Evolutionary conservation across 2,113 vertebrate genomes (phyloP), one percentile per base, ranked within the genome.

Genomic region (Anolis sagrei): DNA sequence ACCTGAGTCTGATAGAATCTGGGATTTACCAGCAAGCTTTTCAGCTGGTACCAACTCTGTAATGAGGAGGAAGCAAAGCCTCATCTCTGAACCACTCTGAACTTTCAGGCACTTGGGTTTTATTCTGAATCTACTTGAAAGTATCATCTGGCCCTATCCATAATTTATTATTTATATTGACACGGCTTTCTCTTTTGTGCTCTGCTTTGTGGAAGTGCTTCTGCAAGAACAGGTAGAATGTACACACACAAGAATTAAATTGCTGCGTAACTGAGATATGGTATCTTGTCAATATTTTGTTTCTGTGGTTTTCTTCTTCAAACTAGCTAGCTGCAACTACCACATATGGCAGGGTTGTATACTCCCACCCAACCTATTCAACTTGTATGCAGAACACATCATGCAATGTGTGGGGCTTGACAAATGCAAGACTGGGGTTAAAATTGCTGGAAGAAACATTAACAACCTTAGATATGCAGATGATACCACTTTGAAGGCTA

Each of bases 111-210:
- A 25, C 21, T 72, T 27, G 10, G 54, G 32, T 79, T 23, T 70
- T 49, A 58, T 61, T 64, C 44, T 3, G n/a, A 48, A 64, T 29
- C 51, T 49, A 51, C 44, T 54, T 69, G 61, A 39, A 68, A n/a
- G 34, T 39, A 11, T 61, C 29, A 73, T 25, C 19, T 58, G 48
- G 19, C 54, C 7, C 13, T 14, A 25, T 44, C 29, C 62, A 0
- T 27, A 61, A 73, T 85, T 44, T 73, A 72, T 82, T 82, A 39
- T 85, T 72, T 32, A 73, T 69, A 70, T 21, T 44, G 19, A 48
- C 48, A 61, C 44, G 6, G 11, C 70, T 39, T 18, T 61, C 1
- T 69, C 32, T 83, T n/a, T 48, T 79, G 6, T 18, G 21, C 21
- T 79, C 10, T 36, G 19, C 32, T 85, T 44, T 39, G 16, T n/a